Conservation (phyloP, 2,113 vertebrate species). For the Odobenus rosmarus region DNA sequence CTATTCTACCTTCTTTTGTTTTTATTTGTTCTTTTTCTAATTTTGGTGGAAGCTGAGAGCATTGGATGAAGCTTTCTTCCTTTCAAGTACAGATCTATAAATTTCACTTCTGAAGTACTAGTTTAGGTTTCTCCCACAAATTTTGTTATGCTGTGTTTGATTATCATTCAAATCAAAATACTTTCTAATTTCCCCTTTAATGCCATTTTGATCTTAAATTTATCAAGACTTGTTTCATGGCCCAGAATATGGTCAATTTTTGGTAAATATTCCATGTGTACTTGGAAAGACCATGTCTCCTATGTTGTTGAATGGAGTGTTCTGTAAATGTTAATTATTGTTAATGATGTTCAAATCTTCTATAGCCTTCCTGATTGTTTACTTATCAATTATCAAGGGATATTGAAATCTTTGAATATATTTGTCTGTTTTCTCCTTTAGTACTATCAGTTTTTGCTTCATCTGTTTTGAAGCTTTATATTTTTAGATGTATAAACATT, state of each 20-base stretch:
- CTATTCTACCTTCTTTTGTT: neutral
- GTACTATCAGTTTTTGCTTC: neutral
- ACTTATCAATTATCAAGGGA: neutral
- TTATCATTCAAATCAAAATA: neutral
- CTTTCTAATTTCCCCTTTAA: neutral
- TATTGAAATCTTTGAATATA: neutral
- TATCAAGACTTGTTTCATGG: neutral
- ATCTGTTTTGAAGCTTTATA: slow-evolving; percentile 3
- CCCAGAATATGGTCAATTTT: neutral
- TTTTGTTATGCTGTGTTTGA: neutral
- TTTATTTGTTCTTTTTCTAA: neutral
- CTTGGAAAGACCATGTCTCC: neutral
- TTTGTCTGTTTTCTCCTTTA: neutral
- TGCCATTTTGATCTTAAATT: neutral
- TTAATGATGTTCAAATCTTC: neutral
- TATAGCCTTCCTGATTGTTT: neutral
- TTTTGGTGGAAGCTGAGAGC: neutral
- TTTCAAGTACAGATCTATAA: neutral
- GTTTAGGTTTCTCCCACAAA: neutral
- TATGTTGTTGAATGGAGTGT: neutral
- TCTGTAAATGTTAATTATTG: neutral
- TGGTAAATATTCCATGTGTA: neutral
- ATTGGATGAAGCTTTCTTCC: neutral
- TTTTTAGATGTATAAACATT: neutral
- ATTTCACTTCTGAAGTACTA: neutral